Base-by-base conservation (phyloP, 2,113 vertebrate species). In the Cercopithecus mona region DNA sequence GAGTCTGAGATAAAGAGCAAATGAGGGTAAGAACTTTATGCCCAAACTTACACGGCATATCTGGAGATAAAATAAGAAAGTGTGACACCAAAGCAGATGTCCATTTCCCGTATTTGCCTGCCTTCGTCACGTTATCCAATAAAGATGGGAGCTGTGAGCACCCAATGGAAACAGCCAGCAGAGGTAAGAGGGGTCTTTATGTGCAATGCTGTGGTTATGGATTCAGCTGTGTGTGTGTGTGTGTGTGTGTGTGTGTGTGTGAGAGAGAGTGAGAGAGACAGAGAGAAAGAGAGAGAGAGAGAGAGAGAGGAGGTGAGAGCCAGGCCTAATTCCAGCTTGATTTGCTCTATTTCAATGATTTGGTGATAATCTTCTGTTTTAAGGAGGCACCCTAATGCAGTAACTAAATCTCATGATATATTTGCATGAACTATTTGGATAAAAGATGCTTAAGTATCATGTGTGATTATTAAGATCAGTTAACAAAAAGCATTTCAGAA, bases 231-330 rank as follows among this genome's bases (percentile, higher is more conserved):
- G 30, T 55, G 35, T n/a, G 35, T 84, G 8, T 50, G 9, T 40
- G 20, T 43, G 32, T 43, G 32, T 61, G 57, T 59, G 1, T 32
- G 2, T 23, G 57, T 59, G 8, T 57, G 22, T 59, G 57, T 59
- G 10, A 66, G 18, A 59, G 13, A 6, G n/a, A 45, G 8, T 30
- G 13, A 66, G 9, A 70, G 32, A 10, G 23, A 5, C 0, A 20
- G 10, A 73, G 25, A 68, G 10, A 8, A 17, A 45, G 5, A 40
- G 13, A 66, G 5, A 70, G 22, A 17, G 23, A 8, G 1, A 20
- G 20, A 3, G 2, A 38, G 38, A 16, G 3, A 0, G 3, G 8
- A 45, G 1, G 40, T 0, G 16, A 59, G 10, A 83, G 1, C 3
- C 70, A 81, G 17, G 8, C 2, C 1, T 6, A n/a, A 94, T 70